Conservation (phyloP, 2,888 invertebrate genomes). For the Dascillus cervinus region DNA sequence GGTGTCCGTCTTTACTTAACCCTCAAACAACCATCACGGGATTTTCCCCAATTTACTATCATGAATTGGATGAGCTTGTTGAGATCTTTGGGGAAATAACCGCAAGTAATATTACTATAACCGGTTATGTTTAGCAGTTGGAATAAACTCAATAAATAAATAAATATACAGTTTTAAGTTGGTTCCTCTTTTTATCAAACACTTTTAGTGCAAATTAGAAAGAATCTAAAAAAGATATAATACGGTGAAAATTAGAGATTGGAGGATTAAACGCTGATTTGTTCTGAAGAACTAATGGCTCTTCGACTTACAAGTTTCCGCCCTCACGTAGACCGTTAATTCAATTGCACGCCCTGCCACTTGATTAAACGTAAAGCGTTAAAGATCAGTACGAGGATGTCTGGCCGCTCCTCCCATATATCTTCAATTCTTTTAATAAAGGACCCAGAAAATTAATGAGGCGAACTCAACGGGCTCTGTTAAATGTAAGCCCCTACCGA, state of each 20-base stretch:
- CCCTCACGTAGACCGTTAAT: conserved; percentile 39
- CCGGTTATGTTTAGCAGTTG: too few relatives aligned
- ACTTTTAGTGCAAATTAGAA: conserved; percentile 11
- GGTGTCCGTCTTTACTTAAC: too few relatives aligned
- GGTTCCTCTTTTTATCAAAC: not conserved
- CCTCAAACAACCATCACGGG: too few relatives aligned
- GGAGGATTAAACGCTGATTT: conserved; percentile 39
- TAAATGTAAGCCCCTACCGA: conserved; percentile 33
- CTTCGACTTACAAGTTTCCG: conserved; percentile 38
- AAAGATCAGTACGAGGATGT: conserved; percentile 29
- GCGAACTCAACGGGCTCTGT: conserved; percentile 29
- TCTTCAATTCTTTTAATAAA: conserved; percentile 48
- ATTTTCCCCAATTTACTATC: too few relatives aligned
- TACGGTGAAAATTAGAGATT: conserved; percentile 30
- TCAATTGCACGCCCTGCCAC: conserved; percentile 37
- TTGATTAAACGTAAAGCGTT: conserved; percentile 38
- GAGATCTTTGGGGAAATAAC: too few relatives aligned
- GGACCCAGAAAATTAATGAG: conserved; percentile 43
- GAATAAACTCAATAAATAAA: too few relatives aligned
- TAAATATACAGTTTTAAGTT: too few relatives aligned
- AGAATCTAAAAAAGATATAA: too few relatives aligned
- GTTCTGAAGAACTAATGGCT: conserved; percentile 39
- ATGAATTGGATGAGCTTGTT: too few relatives aligned
- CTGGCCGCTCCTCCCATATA: conserved; percentile 43
- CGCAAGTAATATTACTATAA: too few relatives aligned